phyloP scores from a whole-genome alignment of 1,140 invertebrate species.

The Tribolium castaneum region DNA sequence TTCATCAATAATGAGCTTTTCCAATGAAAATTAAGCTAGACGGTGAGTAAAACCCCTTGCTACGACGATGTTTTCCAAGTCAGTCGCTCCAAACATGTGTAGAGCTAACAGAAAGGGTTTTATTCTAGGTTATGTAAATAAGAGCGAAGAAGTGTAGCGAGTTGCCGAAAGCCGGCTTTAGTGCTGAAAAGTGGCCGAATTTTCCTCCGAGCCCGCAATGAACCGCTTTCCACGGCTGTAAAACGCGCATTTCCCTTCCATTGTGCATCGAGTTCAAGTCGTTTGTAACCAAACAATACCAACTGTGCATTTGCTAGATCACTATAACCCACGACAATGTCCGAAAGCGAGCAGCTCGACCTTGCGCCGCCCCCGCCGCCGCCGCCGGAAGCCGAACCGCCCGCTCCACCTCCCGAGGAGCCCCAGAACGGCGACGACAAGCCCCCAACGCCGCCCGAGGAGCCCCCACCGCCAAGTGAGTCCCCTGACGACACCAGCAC shows the following conservation, averaged over 20 bases:
- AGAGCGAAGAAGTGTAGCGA: neutral
- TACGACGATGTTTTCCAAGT: neutral
- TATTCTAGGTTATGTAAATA: slow-evolving; percentile 23
- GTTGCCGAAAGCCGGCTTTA: neutral
- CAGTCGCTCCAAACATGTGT: neutral
- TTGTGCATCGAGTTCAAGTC: neutral
- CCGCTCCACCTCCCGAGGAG: neutral
- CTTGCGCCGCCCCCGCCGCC: neutral
- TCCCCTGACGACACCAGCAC: neutral
- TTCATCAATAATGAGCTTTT: neutral
- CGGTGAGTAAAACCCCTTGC: neutral
- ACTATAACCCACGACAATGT: slow-evolving; percentile 9
- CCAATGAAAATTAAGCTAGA: neutral
- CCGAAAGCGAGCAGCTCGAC: neutral
- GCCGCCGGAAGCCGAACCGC: neutral
- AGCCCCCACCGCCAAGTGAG: neutral
- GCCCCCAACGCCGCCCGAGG: neutral
- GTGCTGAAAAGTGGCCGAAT: neutral
- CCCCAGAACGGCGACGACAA: neutral
- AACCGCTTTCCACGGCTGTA: neutral
- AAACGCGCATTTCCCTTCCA: neutral
- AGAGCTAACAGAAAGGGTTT: neutral
- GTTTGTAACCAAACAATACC: slow-evolving; percentile 27
- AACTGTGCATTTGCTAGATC: slow-evolving; percentile 28
- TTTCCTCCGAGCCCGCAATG: neutral